Percentiles rank a stretch among this genome's conserved stretches.
phyloP scores from a whole-genome alignment of 2,113 vertebrate genomes.

The Poeciliopsis retropinna region DNA sequence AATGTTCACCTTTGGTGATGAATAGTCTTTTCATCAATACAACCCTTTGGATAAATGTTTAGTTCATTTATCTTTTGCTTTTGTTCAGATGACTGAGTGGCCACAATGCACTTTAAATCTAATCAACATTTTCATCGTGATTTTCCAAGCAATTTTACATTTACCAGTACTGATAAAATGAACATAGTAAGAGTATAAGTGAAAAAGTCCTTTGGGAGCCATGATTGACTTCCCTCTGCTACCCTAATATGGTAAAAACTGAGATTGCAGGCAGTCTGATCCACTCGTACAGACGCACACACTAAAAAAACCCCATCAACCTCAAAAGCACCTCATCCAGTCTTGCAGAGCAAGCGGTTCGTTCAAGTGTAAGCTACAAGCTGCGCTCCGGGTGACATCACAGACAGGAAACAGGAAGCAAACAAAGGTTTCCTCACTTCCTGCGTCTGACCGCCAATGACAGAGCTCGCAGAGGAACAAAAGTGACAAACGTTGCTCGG shows the following conservation, averaged over 20 bases:
- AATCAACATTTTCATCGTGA: not conserved
- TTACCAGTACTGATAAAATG: not conserved
- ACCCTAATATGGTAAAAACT: constrained; percentile 60
- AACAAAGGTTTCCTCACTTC: constrained; percentile 67
- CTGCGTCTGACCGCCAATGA: constrained; percentile 52
- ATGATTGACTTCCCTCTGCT: constrained; percentile 7
- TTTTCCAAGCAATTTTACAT: not conserved
- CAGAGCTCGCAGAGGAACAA: constrained; percentile 13
- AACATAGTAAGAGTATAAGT: not conserved
- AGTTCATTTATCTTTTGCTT: too few relatives aligned
- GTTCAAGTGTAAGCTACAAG: constrained; percentile 7
- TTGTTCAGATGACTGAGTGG: not conserved
- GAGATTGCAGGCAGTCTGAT: constrained; percentile 20
- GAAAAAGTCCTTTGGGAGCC: not conserved
- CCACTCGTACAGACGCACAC: not conserved
- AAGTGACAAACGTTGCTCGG: constrained; percentile 18
- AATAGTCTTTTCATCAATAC: too few relatives aligned
- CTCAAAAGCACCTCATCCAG: constrained; percentile 32
- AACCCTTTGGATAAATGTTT: too few relatives aligned
- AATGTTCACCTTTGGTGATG: not conserved
- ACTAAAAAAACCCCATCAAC: constrained; percentile 4
- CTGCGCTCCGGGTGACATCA: constrained; percentile 59
- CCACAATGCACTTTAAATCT: not conserved
- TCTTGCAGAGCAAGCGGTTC: constrained; percentile 47
- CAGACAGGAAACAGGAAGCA: constrained; percentile 70